phyloP scores from a whole-genome alignment of 2,888 invertebrate genomes.

The Drosophila infuscata region DNA sequence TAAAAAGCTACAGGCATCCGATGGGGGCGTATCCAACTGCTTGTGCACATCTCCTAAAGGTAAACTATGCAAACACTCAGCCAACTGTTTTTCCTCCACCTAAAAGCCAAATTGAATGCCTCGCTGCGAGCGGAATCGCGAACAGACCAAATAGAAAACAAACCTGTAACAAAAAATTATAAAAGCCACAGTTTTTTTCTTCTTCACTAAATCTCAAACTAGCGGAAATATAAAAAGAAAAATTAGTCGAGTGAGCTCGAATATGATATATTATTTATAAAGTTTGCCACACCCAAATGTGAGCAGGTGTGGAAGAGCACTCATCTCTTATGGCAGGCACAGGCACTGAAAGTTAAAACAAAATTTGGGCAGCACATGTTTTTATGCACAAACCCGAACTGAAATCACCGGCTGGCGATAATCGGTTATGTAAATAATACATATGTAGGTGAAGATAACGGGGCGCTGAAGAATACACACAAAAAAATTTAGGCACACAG shows the following conservation, averaged over 20 bases:
- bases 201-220: not conserved
- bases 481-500: too few species aligned
- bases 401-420: too few species aligned
- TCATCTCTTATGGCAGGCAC: not conserved
- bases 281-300: not conserved
- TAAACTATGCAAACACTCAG: slow-evolving; percentile 60
- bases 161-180: not conserved
- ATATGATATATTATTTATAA: not conserved
- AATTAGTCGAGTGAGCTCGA: not conserved
- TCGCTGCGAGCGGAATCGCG: slow-evolving; percentile 18
- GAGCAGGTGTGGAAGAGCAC: not conserved
- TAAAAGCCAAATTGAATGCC: slow-evolving; percentile 42
- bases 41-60: slow-evolving; percentile 24
- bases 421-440: too few species aligned
- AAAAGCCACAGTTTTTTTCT: slow-evolving; percentile 25
- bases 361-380: not conserved
- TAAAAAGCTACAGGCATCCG: slow-evolving; percentile 44
- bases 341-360: not conserved
- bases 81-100: slow-evolving; percentile 33
- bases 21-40: slow-evolving; percentile 49
- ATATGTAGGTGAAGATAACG: too few species aligned
- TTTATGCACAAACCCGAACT: too few species aligned
- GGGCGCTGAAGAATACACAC: too few species aligned
- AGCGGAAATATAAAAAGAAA: not conserved
- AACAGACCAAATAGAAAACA: slow-evolving; percentile 26